These are phyloP conservation scores for Tupaia tana DNA, from an alignment of 2,113 vertebrate species.

Conservation along the genomic window DNA sequence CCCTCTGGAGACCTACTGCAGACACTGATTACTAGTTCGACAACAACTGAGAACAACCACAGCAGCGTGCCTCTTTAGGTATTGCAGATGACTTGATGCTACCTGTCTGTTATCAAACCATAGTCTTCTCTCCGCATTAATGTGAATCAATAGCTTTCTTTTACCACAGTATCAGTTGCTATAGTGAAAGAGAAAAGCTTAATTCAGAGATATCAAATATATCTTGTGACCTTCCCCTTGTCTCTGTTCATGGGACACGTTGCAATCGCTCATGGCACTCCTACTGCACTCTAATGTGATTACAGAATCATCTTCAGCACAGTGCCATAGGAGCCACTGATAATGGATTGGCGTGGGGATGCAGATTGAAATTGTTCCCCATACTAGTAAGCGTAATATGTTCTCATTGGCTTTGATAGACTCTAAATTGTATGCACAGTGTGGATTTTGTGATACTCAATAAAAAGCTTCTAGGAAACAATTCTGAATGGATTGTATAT, in stretches of 20 bases:
- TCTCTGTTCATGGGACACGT: not conserved
- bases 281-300: not conserved
- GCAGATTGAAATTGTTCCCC: constrained; percentile 28
- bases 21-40: not conserved
- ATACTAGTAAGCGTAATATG: constrained; percentile 25
- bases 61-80: not conserved
- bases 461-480: constrained; percentile 54
- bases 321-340: not conserved
- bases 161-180: not conserved
- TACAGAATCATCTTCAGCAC: not conserved
- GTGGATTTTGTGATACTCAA: constrained; percentile 59
- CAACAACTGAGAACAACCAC: not conserved
- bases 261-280: not conserved
- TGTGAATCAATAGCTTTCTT: not conserved
- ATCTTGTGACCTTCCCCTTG: not conserved
- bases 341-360: not conserved
- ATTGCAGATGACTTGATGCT: not conserved
- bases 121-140: not conserved
- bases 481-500: constrained; percentile 28
- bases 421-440: constrained; percentile 51
- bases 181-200: not conserved
- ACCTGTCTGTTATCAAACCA: not conserved
- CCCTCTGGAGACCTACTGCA: not conserved
- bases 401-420: constrained; percentile 38
- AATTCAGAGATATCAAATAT: not conserved